Base-by-base conservation (phyloP, 2,888 invertebrate species). In the Capitulum mitella region DNA sequence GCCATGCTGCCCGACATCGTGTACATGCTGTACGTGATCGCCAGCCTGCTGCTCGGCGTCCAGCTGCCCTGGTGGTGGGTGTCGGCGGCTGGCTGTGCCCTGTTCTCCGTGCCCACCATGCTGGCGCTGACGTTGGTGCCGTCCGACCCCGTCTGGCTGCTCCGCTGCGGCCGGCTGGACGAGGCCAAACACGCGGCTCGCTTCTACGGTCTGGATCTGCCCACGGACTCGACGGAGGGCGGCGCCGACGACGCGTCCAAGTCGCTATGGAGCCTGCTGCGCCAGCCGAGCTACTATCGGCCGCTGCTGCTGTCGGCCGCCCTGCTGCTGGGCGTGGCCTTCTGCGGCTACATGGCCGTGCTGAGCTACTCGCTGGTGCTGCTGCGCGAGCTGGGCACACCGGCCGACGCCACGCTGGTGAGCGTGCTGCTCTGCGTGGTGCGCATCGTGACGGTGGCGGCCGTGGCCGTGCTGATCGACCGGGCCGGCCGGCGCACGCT, bases 1-100 rank as follows among this genome's bases (percentile, higher is more conserved):
- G 26, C 58, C n/a, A 26, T 58, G 58, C 58, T 58, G 58, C 58
- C 58, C 58, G 58, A 58, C 58, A 29, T 58, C 58, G n/a, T 58
- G n/a, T n/a, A n/a, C 58, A 58, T 58, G 58, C 6, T 29, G 29
- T 58, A 58, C 58, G 58, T 58, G n/a, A 58, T 58, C 58, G 19
- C 16, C 10, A 51, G 19, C 51, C 51, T 51, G 51, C 3, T 16
- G 19, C n/a, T 29, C 6, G 26, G 58, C 29, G 6, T 29, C 6
- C n/a, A 5, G 29, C 58, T 58, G 29, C 51, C 51, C 6, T 51
- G 58, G 58, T 29, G 58, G 26, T 29, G n/a, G 58, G n/a, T 19
- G 3, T 6, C 58, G 14, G 3, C n/a, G n/a, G 58, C 12, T 3
- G 29, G 26, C 10, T n/a, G n/a, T 3, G n/a, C 58, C 3, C n/a